A percentile compares a stretch with the other conserved stretches of the same genome.
Evolutionary conservation across 2,888 invertebrate genomes (phyloP).

Genomic region (Hartigia nigra): DNA sequence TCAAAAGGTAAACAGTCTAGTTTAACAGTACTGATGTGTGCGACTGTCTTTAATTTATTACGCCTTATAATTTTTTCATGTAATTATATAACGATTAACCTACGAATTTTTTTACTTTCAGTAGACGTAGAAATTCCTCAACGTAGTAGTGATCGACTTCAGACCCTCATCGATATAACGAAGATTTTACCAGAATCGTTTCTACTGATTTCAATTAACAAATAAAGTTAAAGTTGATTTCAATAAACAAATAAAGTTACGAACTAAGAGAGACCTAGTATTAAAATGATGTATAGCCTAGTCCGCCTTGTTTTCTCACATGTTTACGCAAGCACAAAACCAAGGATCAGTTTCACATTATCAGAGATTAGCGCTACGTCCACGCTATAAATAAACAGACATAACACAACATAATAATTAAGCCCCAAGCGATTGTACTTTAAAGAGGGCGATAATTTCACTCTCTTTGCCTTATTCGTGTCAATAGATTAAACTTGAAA

Average conservation of each 20-base stretch:
- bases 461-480: background rate
- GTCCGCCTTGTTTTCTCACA: background rate
- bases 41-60: background rate
- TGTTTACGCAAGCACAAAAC: constrained; percentile 19
- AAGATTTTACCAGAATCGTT: background rate
- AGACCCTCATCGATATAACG: background rate
- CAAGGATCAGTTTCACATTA: constrained; percentile 18
- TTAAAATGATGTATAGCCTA: background rate
- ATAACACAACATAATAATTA: constrained; percentile 10
- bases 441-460: background rate
- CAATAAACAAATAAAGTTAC: background rate
- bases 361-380: constrained; percentile 27
- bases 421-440: background rate
- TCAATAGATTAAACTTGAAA: background rate
- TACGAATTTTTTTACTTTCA: background rate
- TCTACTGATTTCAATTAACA: background rate
- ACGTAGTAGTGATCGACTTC: background rate
- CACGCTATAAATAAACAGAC: constrained; percentile 26
- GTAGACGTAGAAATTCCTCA: background rate
- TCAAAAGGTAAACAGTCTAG: background rate
- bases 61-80: background rate
- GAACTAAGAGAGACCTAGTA: background rate
- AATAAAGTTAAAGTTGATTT: background rate
- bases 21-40: background rate
- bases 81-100: background rate